Evolutionary conservation across 2,888 invertebrate genomes (phyloP), one percentile per base, ranked within the genome.

Genomic region (Tipula unca): DNA sequence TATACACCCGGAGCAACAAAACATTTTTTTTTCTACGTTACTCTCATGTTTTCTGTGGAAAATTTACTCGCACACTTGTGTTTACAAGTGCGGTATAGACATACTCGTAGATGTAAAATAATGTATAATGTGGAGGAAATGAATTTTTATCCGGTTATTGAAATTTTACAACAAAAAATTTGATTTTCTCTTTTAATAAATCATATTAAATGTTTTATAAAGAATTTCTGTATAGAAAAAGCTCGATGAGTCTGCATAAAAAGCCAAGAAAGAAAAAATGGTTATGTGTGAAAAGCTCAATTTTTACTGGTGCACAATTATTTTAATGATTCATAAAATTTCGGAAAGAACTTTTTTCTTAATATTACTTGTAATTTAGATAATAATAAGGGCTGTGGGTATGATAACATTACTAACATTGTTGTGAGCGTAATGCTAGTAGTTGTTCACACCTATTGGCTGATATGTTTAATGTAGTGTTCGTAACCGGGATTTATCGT

Each of bases 81-180:
- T 69, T 69, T 69, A 25, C 69, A 10, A 69, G 69, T 6, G 5
- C 4, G 32, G 6, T 32, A 32, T 32, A 32, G 0, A 6, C 8
- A 69, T n/a, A 69, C n/a, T n/a, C n/a, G n/a, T 69, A 69, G 20
- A 6, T 1, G 10, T 10, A 69, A 48, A 48, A n/a, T 48, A 48
- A 25, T 25, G 6, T 69, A 25, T 69, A 25, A 69, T n/a, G n/a
- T n/a, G 69, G 25, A 69, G 69, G 69, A 69, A 69, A 69, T 69
- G 69, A 69, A 69, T 69, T 69, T 69, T 69, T 69, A 69, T 69
- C 69, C 69, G 69, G 69, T 69, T 69, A 69, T 69, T 69, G 69
- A 69, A 69, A 69, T 69, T 69, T 25, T 25, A 69, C 25, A 25
- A 25, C 20, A 69, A 69, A 69, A 69, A n/a, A n/a, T 42, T 8